A percentile compares a stretch with the other conserved stretches of the same genome.
Evolutionary conservation across 2,113 vertebrate genomes (phyloP).

Genomic region (Cynoglossus semilaevis): DNA sequence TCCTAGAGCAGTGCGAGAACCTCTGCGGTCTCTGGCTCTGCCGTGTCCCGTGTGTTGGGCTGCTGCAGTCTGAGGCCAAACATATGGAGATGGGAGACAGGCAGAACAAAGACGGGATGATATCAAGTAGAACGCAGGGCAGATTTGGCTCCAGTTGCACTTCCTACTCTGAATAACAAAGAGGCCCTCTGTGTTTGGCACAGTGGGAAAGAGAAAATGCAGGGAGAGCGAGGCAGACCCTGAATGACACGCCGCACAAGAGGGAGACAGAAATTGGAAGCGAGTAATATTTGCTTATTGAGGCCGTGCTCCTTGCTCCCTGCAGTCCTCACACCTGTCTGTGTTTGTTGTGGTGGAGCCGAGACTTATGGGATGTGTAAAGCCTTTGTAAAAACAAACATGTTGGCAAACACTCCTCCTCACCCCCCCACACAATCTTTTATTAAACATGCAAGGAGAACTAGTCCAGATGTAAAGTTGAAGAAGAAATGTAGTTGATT

Average conservation of each 20-base stretch:
- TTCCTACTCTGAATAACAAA: conserved; percentile 71
- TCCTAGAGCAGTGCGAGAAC: conserved; percentile 21
- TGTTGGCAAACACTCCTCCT: conserved; percentile 23
- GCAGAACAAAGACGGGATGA: conserved; percentile 63
- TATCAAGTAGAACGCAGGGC: conserved; percentile 64
- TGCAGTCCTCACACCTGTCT: conserved; percentile 50
- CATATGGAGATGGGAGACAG: conserved; percentile 36
- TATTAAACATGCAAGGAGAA: too few species aligned
- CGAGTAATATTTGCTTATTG: conserved; percentile 46
- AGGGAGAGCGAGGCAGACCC: conserved; percentile 14
- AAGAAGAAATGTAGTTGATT: too few species aligned
- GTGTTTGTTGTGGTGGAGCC: conserved; percentile 42
- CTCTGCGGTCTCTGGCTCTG: neutral
- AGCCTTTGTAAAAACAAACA: conserved; percentile 48
- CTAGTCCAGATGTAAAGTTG: too few species aligned
- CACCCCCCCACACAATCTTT: conserved; percentile 20
- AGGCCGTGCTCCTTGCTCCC: conserved; percentile 34
- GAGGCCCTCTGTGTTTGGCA: conserved; percentile 60
- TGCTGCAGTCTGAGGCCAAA: conserved; percentile 31
- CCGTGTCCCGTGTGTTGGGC: conserved; percentile 27
- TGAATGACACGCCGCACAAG: neutral
- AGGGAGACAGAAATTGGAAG: conserved; percentile 6
- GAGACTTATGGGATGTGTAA: conserved; percentile 45
- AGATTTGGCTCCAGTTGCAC: conserved; percentile 62
- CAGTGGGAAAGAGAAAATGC: conserved; percentile 48